Percentiles rank a stretch among this genome's conserved stretches.
These are phyloP conservation scores for Heliconius eleuchia DNA, from an alignment of 1,140 invertebrate species.

Conservation along the genomic window DNA sequence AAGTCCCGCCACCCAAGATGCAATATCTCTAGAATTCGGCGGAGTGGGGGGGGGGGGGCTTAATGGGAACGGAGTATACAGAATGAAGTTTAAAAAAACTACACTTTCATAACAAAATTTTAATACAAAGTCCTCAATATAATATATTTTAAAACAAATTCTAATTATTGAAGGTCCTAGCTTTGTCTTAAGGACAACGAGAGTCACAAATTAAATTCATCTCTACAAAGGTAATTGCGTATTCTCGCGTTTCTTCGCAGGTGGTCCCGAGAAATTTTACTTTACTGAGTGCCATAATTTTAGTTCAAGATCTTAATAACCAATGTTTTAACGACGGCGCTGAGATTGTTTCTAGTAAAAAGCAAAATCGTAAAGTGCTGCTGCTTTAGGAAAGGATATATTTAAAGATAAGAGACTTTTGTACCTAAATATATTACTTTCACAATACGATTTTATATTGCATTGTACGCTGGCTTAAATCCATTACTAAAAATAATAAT, in stretches of 20 bases:
- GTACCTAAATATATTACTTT: not conserved
- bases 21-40: too few relatives aligned
- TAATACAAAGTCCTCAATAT: not conserved
- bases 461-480: too few relatives aligned
- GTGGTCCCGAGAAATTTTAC: slow-evolving; percentile 35
- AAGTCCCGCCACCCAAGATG: too few relatives aligned
- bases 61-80: too few relatives aligned
- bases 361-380: slow-evolving; percentile 23
- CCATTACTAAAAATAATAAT: too few relatives aligned
- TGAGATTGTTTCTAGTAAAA: slow-evolving; percentile 42
- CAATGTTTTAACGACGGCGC: slow-evolving; percentile 45
- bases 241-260: slow-evolving; percentile 48
- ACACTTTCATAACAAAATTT: not conserved
- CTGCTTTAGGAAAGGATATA: slow-evolving; percentile 22
- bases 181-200: slow-evolving; percentile 40
- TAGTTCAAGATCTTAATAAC: slow-evolving; percentile 44
- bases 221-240: slow-evolving; percentile 47
- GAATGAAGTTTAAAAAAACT: too few relatives aligned
- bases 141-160: not conserved
- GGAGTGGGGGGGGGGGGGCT: too few relatives aligned
- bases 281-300: slow-evolving; percentile 46
- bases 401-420: slow-evolving; percentile 13
- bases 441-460: not conserved
- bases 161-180: slow-evolving; percentile 22
- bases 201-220: slow-evolving; percentile 48